phyloP scores from a whole-genome alignment of 2,888 invertebrate genomes.

The Lymantria monacha region DNA sequence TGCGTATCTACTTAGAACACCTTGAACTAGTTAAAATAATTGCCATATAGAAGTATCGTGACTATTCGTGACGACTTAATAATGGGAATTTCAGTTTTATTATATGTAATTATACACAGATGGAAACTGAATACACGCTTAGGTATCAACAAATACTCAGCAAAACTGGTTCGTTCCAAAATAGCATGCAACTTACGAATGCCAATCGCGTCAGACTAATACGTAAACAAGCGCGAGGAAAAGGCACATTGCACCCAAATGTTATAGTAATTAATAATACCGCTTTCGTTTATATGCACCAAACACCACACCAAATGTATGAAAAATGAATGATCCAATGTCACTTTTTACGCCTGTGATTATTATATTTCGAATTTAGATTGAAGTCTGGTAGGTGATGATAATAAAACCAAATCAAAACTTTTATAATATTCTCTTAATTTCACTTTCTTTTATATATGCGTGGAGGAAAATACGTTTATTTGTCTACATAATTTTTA shows the following conservation, averaged over 20 bases:
- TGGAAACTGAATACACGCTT: constrained; percentile 15
- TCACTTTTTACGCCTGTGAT: too few relatives aligned
- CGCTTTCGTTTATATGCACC: too few relatives aligned
- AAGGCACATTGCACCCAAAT: constrained; percentile 22
- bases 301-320: too few relatives aligned
- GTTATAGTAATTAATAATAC: constrained; percentile 15
- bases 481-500: too few relatives aligned
- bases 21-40: constrained; percentile 1
- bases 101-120: constrained; percentile 1
- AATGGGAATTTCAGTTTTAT: background rate
- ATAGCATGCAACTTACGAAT: constrained; percentile 26
- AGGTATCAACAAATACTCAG: constrained; percentile 4
- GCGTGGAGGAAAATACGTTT: too few relatives aligned
- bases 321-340: too few relatives aligned
- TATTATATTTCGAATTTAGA: too few relatives aligned
- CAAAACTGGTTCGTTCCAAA: constrained; percentile 26
- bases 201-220: constrained; percentile 25
- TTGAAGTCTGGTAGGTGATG: too few relatives aligned
- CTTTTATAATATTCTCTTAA: too few relatives aligned
- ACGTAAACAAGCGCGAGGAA: constrained; percentile 27
- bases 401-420: too few relatives aligned
- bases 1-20: background rate
- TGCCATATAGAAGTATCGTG: background rate
- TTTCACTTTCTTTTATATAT: too few relatives aligned
- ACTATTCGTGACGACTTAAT: background rate